Conservation (phyloP, 2,888 invertebrate species). For the Callimorpha dominula region DNA sequence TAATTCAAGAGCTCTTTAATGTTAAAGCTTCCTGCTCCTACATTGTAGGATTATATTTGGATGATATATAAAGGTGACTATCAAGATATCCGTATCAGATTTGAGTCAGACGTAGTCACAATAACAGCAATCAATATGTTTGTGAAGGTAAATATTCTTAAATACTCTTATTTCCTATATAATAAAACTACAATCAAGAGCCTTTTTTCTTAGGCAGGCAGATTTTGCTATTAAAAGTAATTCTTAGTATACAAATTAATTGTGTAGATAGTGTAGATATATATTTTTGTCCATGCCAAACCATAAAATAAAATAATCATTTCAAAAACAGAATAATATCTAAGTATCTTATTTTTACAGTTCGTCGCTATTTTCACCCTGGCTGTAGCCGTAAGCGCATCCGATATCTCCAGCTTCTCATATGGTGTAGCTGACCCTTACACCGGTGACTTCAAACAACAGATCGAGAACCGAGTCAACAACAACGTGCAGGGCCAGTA, state of each 20-base stretch:
- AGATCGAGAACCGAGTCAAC: slow-evolving; percentile 66
- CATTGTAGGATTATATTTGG: slow-evolving; percentile 44
- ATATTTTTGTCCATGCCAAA: no score
- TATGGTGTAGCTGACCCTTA: slow-evolving; percentile 83
- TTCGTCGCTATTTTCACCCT: slow-evolving; percentile 69
- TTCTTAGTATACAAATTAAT: no score
- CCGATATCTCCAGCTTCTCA: slow-evolving; percentile 75
- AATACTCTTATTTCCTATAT: no score
- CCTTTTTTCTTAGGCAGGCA: no score
- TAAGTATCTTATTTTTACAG: slow-evolving; percentile 40
- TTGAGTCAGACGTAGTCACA: slow-evolving; percentile 68
- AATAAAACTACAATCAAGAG: no score
- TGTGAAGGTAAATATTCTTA: slow-evolving; percentile 68
- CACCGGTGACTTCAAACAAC: slow-evolving; percentile 84
- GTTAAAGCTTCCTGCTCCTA: slow-evolving; percentile 53
- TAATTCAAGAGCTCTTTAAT: slow-evolving; percentile 37
- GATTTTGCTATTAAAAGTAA: no score
- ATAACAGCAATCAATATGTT: slow-evolving; percentile 65
- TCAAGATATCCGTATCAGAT: slow-evolving; percentile 53
- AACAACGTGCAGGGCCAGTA: slow-evolving; percentile 61
- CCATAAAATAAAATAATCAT: no score
- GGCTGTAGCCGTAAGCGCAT: slow-evolving; percentile 59
- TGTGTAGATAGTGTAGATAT: no score
- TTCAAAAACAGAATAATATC: no score
- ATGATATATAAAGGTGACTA: slow-evolving; percentile 62